Evolutionary conservation across 2,113 vertebrate genomes (phyloP), one percentile per base, ranked within the genome.

Genomic region (Cyphotilapia sp.): DNA sequence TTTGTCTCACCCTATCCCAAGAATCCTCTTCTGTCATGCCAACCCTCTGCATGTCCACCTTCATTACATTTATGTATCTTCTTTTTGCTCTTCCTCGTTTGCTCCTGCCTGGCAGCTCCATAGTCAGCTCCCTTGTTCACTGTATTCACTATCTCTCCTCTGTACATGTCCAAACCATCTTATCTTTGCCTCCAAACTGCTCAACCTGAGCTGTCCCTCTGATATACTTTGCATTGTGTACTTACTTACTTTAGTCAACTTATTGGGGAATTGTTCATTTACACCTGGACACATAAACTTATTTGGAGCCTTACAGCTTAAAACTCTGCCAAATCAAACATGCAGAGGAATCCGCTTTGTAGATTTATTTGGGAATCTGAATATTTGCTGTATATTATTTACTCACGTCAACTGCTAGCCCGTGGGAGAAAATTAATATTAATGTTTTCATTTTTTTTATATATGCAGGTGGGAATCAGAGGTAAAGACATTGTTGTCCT

Each of bases 401-500:
- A 54, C 6, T 33, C 19, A 16, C 2, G 4, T 24, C 17, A 27
- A 63, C 9, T 49, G 10, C 33, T 10, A 57, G 3, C 2, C 6
- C 1, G 12, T 56, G n/a, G 2, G 3, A 35, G 22, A 38, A 5
- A 63, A 33, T 40, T 71, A 85, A 42, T 29, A 16, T 22, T 49
- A 7, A 40, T 9, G 6, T 63, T 40, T 31, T 12, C 2, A 1
- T 35, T 85, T 54, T 19, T 56, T 12, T 27, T 80, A 3, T 45
- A 6, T 78, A 1, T 76, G 6, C 56, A 97, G 96, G 97, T 97
- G 92, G 97, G 97, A 94, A 98, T 98, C 93, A 95, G 97, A 93
- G 97, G 97, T 2, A 96, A 97, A 89, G 95, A 97, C 91, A 97
- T 97, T 61, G 97, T 97, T 84, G 94, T 98, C 29, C 96, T 98